phyloP scores from a whole-genome alignment of 2,888 invertebrate genomes.

The Gari tellinella region DNA sequence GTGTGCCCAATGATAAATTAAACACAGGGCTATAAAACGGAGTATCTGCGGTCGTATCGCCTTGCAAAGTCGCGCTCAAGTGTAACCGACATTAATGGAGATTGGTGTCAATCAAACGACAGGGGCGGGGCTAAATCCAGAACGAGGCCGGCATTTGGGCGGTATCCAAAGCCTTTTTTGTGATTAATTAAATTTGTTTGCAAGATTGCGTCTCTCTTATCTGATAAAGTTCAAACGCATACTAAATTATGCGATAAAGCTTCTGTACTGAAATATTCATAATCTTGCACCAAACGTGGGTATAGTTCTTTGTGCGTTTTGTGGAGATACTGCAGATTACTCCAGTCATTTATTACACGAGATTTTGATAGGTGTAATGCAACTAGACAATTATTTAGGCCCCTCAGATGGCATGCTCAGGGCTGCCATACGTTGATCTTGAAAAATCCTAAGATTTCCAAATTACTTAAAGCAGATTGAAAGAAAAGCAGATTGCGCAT shows the following conservation, averaged over 20 bases:
- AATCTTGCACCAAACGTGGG: no score
- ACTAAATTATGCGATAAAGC: conserved; percentile 23
- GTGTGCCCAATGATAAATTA: conserved; percentile 61
- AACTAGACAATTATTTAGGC: no score
- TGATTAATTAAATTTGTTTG: conserved; percentile 53
- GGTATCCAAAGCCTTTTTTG: conserved; percentile 42
- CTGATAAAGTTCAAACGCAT: conserved; percentile 39
- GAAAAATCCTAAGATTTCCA: no score
- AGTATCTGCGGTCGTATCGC: conserved; percentile 34
- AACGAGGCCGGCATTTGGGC: conserved; percentile 50
- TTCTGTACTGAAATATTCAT: no score
- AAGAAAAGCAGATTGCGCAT: no score
- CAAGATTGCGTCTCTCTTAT: conserved; percentile 22
- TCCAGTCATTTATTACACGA: no score
- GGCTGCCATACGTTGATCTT: no score
- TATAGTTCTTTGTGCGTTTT: no score
- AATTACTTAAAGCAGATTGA: no score
- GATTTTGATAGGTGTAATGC: no score
- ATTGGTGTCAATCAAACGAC: conserved; percentile 50
- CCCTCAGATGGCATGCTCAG: no score
- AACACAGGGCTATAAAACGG: conserved; percentile 49
- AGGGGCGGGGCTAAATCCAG: conserved; percentile 39
- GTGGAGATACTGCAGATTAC: no score
- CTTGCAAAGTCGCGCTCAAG: conserved; percentile 42
- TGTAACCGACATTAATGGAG: conserved; percentile 52